phyloP scores from a whole-genome alignment of 2,888 invertebrate genomes.

The Drosophila setosimentum region DNA sequence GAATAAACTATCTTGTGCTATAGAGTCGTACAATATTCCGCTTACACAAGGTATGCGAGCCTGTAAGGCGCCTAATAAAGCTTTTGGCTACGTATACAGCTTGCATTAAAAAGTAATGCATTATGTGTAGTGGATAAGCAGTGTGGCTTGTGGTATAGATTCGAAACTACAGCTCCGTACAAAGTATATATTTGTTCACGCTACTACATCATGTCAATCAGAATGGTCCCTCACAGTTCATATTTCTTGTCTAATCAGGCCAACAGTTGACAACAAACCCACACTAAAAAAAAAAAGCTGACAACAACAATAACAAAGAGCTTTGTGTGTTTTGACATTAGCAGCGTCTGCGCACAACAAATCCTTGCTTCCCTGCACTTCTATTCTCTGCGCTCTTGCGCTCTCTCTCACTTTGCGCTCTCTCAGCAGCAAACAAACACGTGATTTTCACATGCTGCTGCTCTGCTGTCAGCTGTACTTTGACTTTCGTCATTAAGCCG shows the following conservation, averaged over 20 bases:
- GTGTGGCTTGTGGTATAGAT: neutral
- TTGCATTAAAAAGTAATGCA: neutral
- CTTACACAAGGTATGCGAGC: neutral
- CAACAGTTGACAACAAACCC: constrained; percentile 69
- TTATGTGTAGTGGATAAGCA: neutral
- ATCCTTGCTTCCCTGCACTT: constrained; percentile 20
- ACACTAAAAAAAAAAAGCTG: constrained; percentile 18
- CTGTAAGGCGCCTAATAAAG: neutral
- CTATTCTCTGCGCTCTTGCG: neutral
- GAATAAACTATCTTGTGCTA: neutral
- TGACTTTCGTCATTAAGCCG: constrained; percentile 34
- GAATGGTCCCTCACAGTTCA: constrained; percentile 27
- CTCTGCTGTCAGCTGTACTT: constrained; percentile 51
- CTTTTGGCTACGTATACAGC: neutral
- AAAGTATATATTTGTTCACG: neutral
- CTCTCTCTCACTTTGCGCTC: neutral
- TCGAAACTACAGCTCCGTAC: too few relatives aligned
- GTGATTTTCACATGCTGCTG: constrained; percentile 46
- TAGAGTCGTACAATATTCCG: neutral
- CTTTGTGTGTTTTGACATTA: constrained; percentile 62
- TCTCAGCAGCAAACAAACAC: constrained; percentile 35
- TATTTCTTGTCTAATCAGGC: constrained; percentile 64
- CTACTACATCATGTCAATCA: constrained; percentile 63
- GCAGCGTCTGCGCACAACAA: constrained; percentile 56
- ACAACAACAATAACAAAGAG: constrained; percentile 24